Evolutionary conservation across 2,888 invertebrate species (phyloP), one percentile per base, ranked within the genome.

Genomic region (Caenorhabditis sp.): DNA sequence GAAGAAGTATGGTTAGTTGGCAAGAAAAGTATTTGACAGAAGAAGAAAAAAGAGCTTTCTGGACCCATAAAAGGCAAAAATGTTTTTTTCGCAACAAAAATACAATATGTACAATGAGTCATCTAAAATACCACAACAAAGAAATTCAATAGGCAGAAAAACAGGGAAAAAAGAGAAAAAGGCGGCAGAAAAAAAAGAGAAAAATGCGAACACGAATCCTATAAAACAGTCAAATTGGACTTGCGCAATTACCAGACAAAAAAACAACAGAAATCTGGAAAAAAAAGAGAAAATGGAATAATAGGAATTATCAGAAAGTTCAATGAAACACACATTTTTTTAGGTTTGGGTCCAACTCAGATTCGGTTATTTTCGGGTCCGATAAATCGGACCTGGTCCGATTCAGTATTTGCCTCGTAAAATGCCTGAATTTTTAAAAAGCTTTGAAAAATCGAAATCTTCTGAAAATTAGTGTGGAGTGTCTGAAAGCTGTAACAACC

Each of bases 21-120:
- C 26, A 31, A 26, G 8, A 36, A 17, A 26, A 31, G 17, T 26
- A 17, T 58, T 31, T 31, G 26, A 31, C 21, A 58, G 58, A 43
- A 26, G 43, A 23, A 59, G 36, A 59, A 43, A 36, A 43, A 36
- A 58, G 26, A 58, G n/a, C n/a, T n/a, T n/a, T n/a, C n/a, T n/a
- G n/a, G n/a, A n/a, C n/a, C n/a, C n/a, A n/a, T n/a, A n/a, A 19
- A 36, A 19, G 24, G 23, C n/a, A 43, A 43, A 43, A 43, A 31
- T 31, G 4, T 31, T 10, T 4, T 31, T 31, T 31, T 24, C 24
- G 26, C 17, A 55, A 55, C 24, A 55, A n/a, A 3, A 55, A 12
- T n/a, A 55, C 17, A 55, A 4, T 53, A 55, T 24, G 1, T 26
- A 19, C 17, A 55, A n/a, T 26, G 27, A 55, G 2, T 17, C 24